Percentiles rank a stretch among this genome's conserved stretches.
These are phyloP conservation scores for Istiophorus platypterus DNA, from an alignment of 2,113 vertebrate species.

Conservation along the genomic window DNA sequence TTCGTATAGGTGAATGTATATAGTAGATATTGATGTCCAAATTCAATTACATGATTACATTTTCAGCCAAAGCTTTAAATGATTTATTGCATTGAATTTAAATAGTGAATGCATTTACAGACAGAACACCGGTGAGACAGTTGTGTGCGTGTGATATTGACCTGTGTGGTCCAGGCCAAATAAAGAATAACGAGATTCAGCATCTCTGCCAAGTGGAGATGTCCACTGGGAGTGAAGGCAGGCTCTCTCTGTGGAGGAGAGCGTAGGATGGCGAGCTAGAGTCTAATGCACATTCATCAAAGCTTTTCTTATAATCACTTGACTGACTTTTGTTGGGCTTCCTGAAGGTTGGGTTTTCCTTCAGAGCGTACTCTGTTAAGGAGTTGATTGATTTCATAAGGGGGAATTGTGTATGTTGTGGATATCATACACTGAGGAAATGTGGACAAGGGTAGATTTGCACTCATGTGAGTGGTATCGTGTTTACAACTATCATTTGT, in stretches of 20 bases:
- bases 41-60: constrained; percentile 86
- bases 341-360: constrained; percentile 73
- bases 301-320: constrained; percentile 75
- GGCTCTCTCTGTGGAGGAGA: constrained; percentile 61
- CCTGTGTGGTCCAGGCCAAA: constrained; percentile 76
- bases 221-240: constrained; percentile 73
- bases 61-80: constrained; percentile 78
- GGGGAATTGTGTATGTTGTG: constrained; percentile 18
- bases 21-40: constrained; percentile 81
- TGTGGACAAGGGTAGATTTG: constrained; percentile 67
- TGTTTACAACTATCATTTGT: constrained; percentile 81
- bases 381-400: constrained; percentile 73
- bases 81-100: constrained; percentile 80
- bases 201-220: constrained; percentile 78
- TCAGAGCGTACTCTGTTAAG: constrained; percentile 70
- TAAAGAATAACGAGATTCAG: constrained; percentile 83
- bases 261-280: constrained; percentile 47
- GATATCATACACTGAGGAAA: constrained; percentile 68
- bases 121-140: constrained; percentile 52
- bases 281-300: constrained; percentile 74
- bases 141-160: constrained; percentile 70
- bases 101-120: constrained; percentile 77
- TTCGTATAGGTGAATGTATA: constrained; percentile 54
- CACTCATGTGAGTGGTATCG: constrained; percentile 49
- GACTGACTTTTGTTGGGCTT: constrained; percentile 76